Base-by-base conservation (phyloP, 2,888 invertebrate species). In the Yponomeuta cagnagella region DNA sequence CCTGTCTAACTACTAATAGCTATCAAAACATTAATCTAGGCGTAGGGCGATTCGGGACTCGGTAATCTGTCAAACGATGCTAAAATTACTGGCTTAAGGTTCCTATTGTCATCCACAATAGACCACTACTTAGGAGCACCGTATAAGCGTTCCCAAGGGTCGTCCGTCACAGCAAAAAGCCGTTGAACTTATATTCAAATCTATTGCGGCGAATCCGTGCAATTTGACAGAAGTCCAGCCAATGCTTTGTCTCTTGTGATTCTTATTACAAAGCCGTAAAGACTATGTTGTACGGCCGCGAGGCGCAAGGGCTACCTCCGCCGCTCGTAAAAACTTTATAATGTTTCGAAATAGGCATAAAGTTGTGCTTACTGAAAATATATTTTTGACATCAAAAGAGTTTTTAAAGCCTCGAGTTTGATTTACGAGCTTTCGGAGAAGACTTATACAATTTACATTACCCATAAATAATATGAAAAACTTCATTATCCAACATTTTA, bases 141-240 rank as follows among this genome's bases (percentile, higher is more conserved):
- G 12, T 65, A 12, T 10, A 65, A 65, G 65, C 12, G 31, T 12
- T 30, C 65, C 12, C 31, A 65, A 65, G 12, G 12, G 30, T 8
- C 30, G 65, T 65, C 12, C 30, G 65, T 65, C 12, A 65, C 33
- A 65, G 65, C 31, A 12, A 65, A 65, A 65, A 64, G 64, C 31
- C 23, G 64, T 30, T 30, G 30, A 65, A 65, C 33, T 65, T 65
- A 30, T 31, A 33, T 31, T 5, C 10, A 65, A 65, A 65, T 65
- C 65, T 65, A 65, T 30, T 33, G 65, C 65, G 65, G 65, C 12
- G 65, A 31, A 33, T 65, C 33, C 30, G 12, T 65, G 65, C 65
- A 65, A 65, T 65, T 33, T 30, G 33, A 30, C 23, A 64, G 52
- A 15, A 15, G 52, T 15, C 52, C 52, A 64, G 64, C 31, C 64